Conservation (phyloP, 2,888 invertebrate genomes). For the Ypsolopha scabrella region DNA sequence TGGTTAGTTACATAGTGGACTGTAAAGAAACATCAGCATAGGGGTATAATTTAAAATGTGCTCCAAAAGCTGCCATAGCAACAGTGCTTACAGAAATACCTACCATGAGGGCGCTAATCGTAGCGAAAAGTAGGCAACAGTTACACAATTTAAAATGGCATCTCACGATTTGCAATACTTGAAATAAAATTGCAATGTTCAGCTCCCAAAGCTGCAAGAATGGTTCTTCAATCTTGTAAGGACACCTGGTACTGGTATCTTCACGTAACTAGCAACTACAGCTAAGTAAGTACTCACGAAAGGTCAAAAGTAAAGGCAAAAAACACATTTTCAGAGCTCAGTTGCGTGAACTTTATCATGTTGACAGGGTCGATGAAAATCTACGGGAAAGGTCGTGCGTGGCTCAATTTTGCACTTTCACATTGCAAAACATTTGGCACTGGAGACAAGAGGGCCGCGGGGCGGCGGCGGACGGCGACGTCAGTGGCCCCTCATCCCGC, state of each 20-base stretch:
- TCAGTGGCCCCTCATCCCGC: constrained; percentile 58
- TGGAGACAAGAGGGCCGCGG: constrained; percentile 52
- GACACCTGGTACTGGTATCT: too few relatives aligned
- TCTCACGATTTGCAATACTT: background rate
- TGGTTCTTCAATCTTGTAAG: too few relatives aligned
- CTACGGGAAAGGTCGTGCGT: constrained; percentile 60
- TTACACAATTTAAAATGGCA: constrained; percentile 27
- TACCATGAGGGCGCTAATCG: constrained; percentile 15
- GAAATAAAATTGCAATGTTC: too few relatives aligned
- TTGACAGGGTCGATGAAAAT: constrained; percentile 29
- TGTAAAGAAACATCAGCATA: background rate
- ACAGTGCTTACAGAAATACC: constrained; percentile 9
- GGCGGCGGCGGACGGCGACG: constrained; percentile 53
- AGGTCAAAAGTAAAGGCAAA: constrained; percentile 37
- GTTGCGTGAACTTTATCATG: constrained; percentile 22
- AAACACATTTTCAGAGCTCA: constrained; percentile 31
- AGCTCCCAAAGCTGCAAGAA: too few relatives aligned
- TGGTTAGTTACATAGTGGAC: too few relatives aligned
- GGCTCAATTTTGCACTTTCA: constrained; percentile 68
- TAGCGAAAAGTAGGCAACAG: constrained; percentile 23
- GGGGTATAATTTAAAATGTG: background rate
- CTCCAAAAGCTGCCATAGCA: background rate
- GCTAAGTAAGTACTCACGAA: constrained; percentile 37
- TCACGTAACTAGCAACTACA: constrained; percentile 8
- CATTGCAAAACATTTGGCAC: constrained; percentile 69